Percentiles rank a stretch among this genome's conserved stretches.
Conservation (phyloP, 1,140 invertebrate genomes). For the Papilio dardanus region DNA sequence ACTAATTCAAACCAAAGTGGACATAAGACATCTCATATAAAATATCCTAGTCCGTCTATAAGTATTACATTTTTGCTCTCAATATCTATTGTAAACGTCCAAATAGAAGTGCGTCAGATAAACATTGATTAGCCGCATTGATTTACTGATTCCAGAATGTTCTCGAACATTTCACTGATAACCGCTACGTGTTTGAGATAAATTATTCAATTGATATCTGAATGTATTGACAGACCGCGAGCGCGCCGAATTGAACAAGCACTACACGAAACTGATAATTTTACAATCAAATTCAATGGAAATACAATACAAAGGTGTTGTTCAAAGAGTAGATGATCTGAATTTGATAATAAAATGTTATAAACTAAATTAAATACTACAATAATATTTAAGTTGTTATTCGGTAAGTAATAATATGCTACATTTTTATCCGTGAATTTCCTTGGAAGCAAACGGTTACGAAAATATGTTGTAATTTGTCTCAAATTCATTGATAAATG, state of each 20-base stretch:
- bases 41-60: no score
- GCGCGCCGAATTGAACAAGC: slow-evolving; percentile 13
- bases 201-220: slow-evolving; percentile 11
- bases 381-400: no score
- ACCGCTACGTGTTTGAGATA: slow-evolving; percentile 14
- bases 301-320: background rate
- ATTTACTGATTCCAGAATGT: slow-evolving; percentile 18
- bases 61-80: background rate
- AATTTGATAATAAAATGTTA: no score
- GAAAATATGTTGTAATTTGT: no score
- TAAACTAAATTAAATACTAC: no score
- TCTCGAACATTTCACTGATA: slow-evolving; percentile 11
- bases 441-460: no score
- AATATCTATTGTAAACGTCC: background rate
- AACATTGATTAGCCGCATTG: background rate
- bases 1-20: no score
- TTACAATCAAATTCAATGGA: background rate
- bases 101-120: background rate
- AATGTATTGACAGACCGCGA: slow-evolving; percentile 6
- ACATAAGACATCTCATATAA: no score
- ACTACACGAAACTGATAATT: background rate
- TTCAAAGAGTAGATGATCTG: no score
- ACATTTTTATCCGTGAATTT: no score
- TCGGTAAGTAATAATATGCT: no score
- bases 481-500: no score